Evolutionary conservation across 2,113 vertebrate species (phyloP).

Genomic region (Gavia stellata): DNA sequence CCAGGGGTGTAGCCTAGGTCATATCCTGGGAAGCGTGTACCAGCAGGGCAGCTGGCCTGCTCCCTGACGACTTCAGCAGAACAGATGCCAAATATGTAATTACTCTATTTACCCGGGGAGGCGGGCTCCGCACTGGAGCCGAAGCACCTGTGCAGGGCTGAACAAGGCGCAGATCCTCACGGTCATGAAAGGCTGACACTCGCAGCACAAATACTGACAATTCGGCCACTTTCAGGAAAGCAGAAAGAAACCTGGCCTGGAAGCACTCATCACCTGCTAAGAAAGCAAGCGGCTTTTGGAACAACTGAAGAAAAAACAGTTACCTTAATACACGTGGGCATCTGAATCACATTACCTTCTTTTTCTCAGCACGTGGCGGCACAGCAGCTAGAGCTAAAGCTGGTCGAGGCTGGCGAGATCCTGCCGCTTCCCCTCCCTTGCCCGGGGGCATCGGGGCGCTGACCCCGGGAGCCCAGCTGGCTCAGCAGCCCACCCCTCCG

Average conservation of each 20-base stretch:
- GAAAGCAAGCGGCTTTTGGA: background rate
- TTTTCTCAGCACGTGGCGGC: background rate
- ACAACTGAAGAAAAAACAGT: background rate
- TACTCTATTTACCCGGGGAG: background rate
- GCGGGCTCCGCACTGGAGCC: fast-evolving
- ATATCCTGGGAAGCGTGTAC: background rate
- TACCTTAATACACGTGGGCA: background rate
- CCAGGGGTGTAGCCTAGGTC: background rate
- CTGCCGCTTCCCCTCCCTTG: background rate
- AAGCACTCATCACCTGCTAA: background rate
- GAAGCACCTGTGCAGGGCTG: background rate
- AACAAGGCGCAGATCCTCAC: fast-evolving
- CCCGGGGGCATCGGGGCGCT: fast-evolving
- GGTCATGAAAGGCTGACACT: fast-evolving
- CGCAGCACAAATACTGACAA: background rate
- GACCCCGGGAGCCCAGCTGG: background rate
- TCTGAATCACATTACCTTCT: background rate
- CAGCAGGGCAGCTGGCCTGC: background rate
- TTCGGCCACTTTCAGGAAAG: fast-evolving
- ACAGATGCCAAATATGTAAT: background rate
- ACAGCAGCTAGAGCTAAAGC: background rate
- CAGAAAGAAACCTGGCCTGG: background rate
- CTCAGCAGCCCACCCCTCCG: background rate
- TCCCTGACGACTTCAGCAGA: background rate
- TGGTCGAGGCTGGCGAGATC: background rate